Conservation (phyloP, 2,113 vertebrate genomes). For the Python bivittatus region DNA sequence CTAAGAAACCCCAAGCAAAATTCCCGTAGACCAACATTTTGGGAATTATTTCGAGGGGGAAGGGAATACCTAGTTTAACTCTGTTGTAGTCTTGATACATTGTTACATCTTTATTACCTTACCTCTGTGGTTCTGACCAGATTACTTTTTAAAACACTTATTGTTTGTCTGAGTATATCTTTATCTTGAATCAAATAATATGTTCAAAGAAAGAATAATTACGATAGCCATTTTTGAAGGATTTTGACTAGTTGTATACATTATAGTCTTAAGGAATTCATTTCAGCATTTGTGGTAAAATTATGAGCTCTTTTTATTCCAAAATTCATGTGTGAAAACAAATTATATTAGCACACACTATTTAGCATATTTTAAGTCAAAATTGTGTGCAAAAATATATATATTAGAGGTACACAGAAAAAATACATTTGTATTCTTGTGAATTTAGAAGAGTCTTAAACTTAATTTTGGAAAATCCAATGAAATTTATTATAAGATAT, state of each 20-base stretch:
- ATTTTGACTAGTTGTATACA: not conserved
- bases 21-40: too few relatives aligned
- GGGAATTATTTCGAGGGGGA: too few relatives aligned
- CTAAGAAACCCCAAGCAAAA: too few relatives aligned
- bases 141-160: too few relatives aligned
- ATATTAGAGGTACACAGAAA: not conserved
- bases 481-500: not conserved
- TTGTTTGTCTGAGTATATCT: not conserved
- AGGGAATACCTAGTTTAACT: too few relatives aligned
- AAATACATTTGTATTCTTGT: not conserved
- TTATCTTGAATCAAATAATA: not conserved
- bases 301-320: not conserved
- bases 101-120: not conserved
- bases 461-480: not conserved
- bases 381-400: not conserved
- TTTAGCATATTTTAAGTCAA: not conserved
- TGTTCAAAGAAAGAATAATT: not conserved
- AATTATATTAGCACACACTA: not conserved
- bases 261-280: not conserved
- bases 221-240: not conserved
- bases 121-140: too few relatives aligned
- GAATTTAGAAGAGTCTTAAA: not conserved
- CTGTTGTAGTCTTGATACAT: too few relatives aligned
- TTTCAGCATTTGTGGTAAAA: not conserved
- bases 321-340: not conserved